phyloP scores from a whole-genome alignment of 37 sponge, comb jelly and placozoan species.

The Chondrilla cf. caribensis region DNA sequence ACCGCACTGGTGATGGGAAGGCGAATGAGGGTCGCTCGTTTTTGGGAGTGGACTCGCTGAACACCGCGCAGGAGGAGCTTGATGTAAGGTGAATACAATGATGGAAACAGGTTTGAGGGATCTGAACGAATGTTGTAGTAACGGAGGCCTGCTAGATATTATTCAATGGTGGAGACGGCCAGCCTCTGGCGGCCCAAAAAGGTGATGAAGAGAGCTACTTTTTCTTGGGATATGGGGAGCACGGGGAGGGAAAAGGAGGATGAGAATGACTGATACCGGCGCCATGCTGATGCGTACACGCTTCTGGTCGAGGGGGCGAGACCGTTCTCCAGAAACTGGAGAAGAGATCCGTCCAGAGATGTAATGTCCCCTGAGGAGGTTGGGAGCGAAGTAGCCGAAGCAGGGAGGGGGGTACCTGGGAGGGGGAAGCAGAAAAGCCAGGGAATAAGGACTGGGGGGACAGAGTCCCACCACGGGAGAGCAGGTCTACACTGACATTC shows the following conservation, averaged over 20 bases:
- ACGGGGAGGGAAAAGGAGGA: neutral
- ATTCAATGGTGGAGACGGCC: too few species aligned
- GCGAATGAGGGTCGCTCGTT: neutral
- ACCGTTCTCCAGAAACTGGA: neutral
- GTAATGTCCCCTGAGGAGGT: constrained; percentile 33
- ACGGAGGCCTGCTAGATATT: constrained; percentile 32
- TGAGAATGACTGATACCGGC: constrained; percentile 16
- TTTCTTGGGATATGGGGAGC: constrained; percentile 26
- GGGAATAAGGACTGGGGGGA: constrained; percentile 14
- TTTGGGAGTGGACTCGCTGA: neutral
- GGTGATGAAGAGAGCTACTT: constrained; percentile 26
- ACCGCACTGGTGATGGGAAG: neutral
- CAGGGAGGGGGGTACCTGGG: constrained; percentile 19
- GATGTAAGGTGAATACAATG: constrained; percentile 2
- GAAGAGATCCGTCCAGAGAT: constrained; percentile 39
- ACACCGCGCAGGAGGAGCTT: neutral
- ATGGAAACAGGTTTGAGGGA: neutral
- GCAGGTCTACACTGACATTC: too few species aligned
- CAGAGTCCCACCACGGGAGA: constrained; percentile 21
- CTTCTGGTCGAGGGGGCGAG: constrained; percentile 33
- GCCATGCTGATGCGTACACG: constrained; percentile 15
- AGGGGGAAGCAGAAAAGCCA: neutral
- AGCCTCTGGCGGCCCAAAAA: constrained; percentile 6
- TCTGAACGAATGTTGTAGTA: constrained; percentile 5
- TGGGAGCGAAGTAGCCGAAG: neutral